A percentile compares a stretch with the other conserved stretches of the same genome.
Conservation (phyloP, 2,888 invertebrate species). For the Pyrrhosoma nymphula region DNA sequence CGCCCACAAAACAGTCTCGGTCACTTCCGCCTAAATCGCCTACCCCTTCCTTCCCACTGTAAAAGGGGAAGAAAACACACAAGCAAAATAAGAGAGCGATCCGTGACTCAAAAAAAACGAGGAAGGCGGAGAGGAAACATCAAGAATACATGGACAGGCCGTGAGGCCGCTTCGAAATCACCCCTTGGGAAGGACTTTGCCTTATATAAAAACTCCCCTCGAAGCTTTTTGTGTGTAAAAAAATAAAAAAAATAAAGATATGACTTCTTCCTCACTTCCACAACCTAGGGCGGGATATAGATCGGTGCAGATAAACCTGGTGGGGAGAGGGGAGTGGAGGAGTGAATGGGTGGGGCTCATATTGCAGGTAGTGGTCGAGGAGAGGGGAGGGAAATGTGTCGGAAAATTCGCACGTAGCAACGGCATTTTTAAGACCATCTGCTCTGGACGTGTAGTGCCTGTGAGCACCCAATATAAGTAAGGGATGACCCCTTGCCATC, state of each 20-base stretch:
- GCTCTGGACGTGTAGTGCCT: constrained; percentile 46
- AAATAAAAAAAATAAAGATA: background rate
- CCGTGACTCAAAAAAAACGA: background rate
- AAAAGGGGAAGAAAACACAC: background rate
- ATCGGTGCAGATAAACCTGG: constrained; percentile 16
- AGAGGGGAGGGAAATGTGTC: background rate
- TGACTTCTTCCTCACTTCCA: background rate
- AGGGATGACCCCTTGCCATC: background rate
- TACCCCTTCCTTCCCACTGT: background rate
- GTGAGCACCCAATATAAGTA: constrained; percentile 54
- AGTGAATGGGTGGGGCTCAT: background rate
- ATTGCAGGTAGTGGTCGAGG: background rate
- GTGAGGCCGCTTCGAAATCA: constrained; percentile 22
- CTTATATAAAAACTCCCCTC: background rate
- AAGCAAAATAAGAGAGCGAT: background rate
- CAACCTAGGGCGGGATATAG: background rate
- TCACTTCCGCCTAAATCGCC: background rate
- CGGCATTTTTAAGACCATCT: constrained; percentile 56
- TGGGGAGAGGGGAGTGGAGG: background rate
- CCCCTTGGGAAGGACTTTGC: background rate
- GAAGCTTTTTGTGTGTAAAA: background rate
- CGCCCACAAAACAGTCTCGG: background rate
- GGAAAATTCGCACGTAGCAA: background rate
- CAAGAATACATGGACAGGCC: constrained; percentile 5
- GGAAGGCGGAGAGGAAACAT: background rate